phyloP scores from a whole-genome alignment of 2,797 vertebrate genomes.

The Anomalospiza imberbis region DNA sequence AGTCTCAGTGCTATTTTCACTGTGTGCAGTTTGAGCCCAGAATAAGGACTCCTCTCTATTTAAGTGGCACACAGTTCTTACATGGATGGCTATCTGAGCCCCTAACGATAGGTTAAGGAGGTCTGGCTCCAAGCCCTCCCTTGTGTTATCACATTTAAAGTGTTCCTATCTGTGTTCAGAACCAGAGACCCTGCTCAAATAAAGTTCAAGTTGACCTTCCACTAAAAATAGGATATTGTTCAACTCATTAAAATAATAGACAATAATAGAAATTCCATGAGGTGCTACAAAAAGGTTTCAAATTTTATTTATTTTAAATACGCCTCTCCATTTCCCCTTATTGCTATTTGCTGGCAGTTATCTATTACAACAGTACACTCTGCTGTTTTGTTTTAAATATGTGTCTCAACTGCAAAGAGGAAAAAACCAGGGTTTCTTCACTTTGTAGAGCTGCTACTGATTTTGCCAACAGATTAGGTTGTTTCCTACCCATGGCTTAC shows the following conservation, averaged over 20 bases:
- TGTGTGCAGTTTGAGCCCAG: neutral
- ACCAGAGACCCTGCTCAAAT: slow-evolving; percentile 26
- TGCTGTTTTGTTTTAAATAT: neutral
- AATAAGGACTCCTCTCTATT: neutral
- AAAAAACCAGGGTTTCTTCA: neutral
- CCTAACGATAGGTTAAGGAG: slow-evolving; percentile 1
- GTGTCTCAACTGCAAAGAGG: neutral
- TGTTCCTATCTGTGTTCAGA: slow-evolving; percentile 25
- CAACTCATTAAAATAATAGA: neutral
- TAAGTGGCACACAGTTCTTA: neutral
- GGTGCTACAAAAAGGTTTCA: neutral
- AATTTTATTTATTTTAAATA: neutral
- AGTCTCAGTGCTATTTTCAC: neutral
- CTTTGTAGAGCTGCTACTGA: neutral
- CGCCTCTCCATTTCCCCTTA: neutral
- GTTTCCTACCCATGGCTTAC: neutral
- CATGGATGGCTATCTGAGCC: neutral
- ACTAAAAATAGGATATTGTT: slow-evolving; percentile 54
- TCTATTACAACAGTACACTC: neutral
- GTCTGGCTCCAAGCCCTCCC: slow-evolving; percentile 50
- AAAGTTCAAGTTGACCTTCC: slow-evolving; percentile 50
- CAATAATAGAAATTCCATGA: neutral
- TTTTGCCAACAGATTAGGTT: neutral
- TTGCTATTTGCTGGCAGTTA: neutral
- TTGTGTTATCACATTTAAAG: slow-evolving; percentile 51